phyloP scores from a whole-genome alignment of 1,140 invertebrate species.

The Lepidurus apus region DNA sequence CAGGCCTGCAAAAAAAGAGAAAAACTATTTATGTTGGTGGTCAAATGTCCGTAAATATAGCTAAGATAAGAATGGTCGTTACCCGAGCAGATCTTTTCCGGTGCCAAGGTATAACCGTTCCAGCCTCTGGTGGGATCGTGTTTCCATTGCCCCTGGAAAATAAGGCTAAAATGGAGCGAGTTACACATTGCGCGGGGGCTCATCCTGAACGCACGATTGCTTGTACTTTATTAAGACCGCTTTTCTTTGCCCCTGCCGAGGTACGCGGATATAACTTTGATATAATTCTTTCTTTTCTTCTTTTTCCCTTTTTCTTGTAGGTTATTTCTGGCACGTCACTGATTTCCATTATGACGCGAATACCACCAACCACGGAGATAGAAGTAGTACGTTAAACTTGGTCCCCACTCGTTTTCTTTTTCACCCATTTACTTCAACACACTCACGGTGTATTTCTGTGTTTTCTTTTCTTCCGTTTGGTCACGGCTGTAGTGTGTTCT shows the following conservation, averaged over 20 bases:
- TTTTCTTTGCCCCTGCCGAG: too few species aligned
- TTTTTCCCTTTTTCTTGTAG: conserved; percentile 55
- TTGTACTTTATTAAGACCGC: too few species aligned
- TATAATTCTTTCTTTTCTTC: conserved; percentile 23
- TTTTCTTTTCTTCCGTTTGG: background rate
- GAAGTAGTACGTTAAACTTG: conserved; percentile 27
- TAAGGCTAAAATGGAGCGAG: too few species aligned
- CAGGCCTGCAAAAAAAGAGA: background rate
- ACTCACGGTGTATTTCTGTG: background rate
- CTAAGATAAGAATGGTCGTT: conserved; percentile 12
- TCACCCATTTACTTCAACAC: background rate
- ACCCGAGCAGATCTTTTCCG: background rate
- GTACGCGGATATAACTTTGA: too few species aligned
- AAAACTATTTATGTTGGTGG: background rate
- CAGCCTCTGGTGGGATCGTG: too few species aligned
- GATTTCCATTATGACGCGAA: conserved; percentile 80
- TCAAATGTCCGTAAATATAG: conserved; percentile 11
- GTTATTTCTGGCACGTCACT: conserved; percentile 87
- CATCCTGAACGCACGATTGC: too few species aligned
- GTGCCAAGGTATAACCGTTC: too few species aligned
- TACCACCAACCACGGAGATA: conserved; percentile 65
- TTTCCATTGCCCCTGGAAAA: too few species aligned
- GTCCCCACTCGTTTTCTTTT: background rate
- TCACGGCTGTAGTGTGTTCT: background rate
- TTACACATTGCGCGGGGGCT: too few species aligned